Evolutionary conservation across 2,113 vertebrate species (phyloP).

Genomic region (Symphodus melops): DNA sequence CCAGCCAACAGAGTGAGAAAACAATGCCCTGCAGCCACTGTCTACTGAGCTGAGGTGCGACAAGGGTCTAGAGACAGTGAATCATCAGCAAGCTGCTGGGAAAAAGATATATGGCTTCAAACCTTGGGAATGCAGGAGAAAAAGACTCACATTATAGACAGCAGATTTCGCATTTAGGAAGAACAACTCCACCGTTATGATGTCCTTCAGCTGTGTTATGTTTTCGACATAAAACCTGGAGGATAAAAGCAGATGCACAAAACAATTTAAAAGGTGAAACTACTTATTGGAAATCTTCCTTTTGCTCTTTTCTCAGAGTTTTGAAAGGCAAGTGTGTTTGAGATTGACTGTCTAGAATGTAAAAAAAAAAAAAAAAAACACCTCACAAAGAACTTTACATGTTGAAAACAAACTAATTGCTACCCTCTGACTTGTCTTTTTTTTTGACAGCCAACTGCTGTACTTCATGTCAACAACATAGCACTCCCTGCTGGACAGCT

Average conservation of each 20-base stretch:
- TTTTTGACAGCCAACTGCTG: neutral
- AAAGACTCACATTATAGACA: slow-evolving; percentile 91
- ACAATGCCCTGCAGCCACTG: slow-evolving; percentile 59
- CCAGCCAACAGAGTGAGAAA: slow-evolving; percentile 58
- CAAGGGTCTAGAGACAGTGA: slow-evolving; percentile 62
- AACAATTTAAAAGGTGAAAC: neutral
- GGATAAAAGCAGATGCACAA: slow-evolving; percentile 24
- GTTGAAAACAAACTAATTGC: no score
- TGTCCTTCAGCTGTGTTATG: slow-evolving; percentile 96
- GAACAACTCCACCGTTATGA: slow-evolving; percentile 96
- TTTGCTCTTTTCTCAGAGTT: neutral
- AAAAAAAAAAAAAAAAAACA: neutral
- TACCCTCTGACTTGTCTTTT: neutral
- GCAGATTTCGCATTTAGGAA: slow-evolving; percentile 97
- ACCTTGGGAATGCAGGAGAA: neutral
- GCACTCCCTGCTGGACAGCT: slow-evolving; percentile 62
- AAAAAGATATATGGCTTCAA: slow-evolving; percentile 20
- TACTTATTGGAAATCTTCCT: neutral
- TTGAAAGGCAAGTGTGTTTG: neutral
- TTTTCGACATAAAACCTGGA: slow-evolving; percentile 97
- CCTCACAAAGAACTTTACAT: no score
- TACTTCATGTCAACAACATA: slow-evolving; percentile 11
- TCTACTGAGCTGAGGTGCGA: slow-evolving; percentile 53
- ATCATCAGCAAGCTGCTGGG: slow-evolving; percentile 52
- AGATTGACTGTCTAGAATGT: neutral